These are phyloP conservation scores for Acleris cristana DNA, from an alignment of 2,888 invertebrate genomes.

Conservation along the genomic window DNA sequence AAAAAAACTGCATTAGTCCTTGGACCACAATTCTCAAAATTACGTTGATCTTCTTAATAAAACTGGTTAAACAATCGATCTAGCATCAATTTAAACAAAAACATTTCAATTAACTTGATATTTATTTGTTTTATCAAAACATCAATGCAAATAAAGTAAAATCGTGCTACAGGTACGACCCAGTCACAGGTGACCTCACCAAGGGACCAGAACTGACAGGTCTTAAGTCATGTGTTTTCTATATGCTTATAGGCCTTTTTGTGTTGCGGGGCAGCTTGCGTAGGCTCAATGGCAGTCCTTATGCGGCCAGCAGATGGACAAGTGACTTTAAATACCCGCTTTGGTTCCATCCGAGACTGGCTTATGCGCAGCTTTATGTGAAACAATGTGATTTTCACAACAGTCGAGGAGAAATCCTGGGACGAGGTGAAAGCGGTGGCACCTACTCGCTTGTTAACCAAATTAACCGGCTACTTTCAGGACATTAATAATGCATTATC, in stretches of 20 bases:
- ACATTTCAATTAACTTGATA: constrained; percentile 18
- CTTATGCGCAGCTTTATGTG: constrained; percentile 25
- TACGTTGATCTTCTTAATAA: not conserved
- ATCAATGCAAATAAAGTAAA: constrained; percentile 34
- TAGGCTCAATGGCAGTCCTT: constrained; percentile 71
- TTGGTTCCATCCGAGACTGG: constrained; percentile 38
- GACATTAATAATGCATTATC: not conserved
- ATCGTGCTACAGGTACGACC: constrained; percentile 17
- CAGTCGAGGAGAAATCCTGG: constrained; percentile 26
- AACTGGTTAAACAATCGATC: not conserved
- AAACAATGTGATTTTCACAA: constrained; percentile 33
- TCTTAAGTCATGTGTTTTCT: constrained; percentile 9
- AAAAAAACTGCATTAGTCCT: not conserved
- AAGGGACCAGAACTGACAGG: constrained; percentile 8
- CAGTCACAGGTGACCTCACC: constrained; percentile 38
- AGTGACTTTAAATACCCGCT: constrained; percentile 62
- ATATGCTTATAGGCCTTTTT: constrained; percentile 17
- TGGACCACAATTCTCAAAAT: too few species aligned
- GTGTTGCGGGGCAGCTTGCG: constrained; percentile 46
- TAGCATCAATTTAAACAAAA: constrained; percentile 3
- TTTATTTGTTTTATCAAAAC: constrained; percentile 29
- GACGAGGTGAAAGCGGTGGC: constrained; percentile 12
- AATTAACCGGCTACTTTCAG: not conserved
- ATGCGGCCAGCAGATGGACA: constrained; percentile 64
- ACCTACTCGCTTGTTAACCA: not conserved